Conservation (phyloP, 2,113 vertebrate genomes). For the Hippocampus zosterae region DNA sequence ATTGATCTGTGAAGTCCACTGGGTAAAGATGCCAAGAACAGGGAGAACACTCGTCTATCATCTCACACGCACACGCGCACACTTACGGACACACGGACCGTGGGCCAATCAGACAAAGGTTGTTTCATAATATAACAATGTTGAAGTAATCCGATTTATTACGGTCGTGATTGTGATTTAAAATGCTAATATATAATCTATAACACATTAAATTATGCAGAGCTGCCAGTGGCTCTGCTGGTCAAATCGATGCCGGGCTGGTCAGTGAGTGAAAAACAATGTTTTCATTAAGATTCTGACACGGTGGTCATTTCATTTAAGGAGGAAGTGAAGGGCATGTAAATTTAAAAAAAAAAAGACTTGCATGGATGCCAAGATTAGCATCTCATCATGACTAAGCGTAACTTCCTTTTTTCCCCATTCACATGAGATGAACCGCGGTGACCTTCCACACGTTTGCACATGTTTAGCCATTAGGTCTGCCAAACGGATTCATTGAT, state of each 20-base stretch:
- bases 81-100: not conserved
- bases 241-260: constrained; percentile 40
- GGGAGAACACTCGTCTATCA: constrained; percentile 14
- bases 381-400: constrained; percentile 17
- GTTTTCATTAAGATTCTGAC: constrained; percentile 55
- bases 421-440: constrained; percentile 18
- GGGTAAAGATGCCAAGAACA: constrained; percentile 45
- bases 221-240: constrained; percentile 26
- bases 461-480: not conserved
- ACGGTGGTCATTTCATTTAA: constrained; percentile 19
- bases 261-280: constrained; percentile 32
- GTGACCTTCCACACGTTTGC: not conserved
- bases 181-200: constrained; percentile 52
- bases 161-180: constrained; percentile 49
- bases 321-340: not conserved
- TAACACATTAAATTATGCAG: constrained; percentile 45
- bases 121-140: constrained; percentile 27
- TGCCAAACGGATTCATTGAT: not conserved
- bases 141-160: constrained; percentile 31
- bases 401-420: constrained; percentile 30
- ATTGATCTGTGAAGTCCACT: constrained; percentile 59
- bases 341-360: not conserved
- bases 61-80: constrained; percentile 1
- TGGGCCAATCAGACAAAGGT: constrained; percentile 2
- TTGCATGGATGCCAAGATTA: not conserved